Evolutionary conservation across 2,113 vertebrate genomes (phyloP).

Genomic region (Protomyctophum bolini): DNA sequence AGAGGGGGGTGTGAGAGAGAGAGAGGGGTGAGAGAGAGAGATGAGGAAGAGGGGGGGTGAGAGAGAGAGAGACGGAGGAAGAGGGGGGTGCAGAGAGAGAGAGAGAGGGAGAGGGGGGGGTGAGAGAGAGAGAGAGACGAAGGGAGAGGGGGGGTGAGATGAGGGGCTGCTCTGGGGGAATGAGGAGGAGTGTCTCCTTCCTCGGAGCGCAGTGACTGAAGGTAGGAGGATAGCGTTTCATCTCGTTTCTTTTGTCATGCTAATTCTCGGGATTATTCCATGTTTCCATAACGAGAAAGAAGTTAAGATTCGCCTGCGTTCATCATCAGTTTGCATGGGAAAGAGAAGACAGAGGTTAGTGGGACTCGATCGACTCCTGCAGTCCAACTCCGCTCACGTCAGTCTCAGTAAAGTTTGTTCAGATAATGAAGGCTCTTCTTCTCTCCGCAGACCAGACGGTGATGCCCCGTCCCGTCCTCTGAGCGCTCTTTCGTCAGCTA

Average conservation of each 20-base stretch:
- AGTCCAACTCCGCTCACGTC: too few relatives aligned
- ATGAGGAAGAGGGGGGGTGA: neutral
- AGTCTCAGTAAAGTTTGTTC: too few relatives aligned
- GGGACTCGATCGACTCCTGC: too few relatives aligned
- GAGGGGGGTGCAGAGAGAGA: neutral
- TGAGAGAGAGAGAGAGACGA: neutral
- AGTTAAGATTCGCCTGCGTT: conserved; percentile 2
- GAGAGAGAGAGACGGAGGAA: neutral
- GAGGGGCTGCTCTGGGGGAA: neutral
- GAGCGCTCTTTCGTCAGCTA: too few relatives aligned
- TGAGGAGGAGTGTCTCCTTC: conserved; percentile 37
- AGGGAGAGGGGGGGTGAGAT: neutral
- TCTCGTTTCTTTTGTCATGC: conserved; percentile 71
- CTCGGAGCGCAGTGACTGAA: conserved; percentile 28
- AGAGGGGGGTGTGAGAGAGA: neutral
- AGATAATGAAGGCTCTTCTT: too few relatives aligned
- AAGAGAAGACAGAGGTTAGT: conserved; percentile 58
- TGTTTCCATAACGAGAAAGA: conserved; percentile 16
- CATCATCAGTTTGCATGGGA: conserved; percentile 49
- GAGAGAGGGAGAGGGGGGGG: neutral
- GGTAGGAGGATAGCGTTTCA: conserved; percentile 57
- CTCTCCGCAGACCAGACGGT: too few relatives aligned
- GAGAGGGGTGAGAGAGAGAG: neutral
- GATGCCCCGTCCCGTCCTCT: too few relatives aligned
- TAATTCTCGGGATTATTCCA: conserved; percentile 52